Evolutionary conservation across 2,797 vertebrate genomes (phyloP).

Genomic region (Clarias fuscus): DNA sequence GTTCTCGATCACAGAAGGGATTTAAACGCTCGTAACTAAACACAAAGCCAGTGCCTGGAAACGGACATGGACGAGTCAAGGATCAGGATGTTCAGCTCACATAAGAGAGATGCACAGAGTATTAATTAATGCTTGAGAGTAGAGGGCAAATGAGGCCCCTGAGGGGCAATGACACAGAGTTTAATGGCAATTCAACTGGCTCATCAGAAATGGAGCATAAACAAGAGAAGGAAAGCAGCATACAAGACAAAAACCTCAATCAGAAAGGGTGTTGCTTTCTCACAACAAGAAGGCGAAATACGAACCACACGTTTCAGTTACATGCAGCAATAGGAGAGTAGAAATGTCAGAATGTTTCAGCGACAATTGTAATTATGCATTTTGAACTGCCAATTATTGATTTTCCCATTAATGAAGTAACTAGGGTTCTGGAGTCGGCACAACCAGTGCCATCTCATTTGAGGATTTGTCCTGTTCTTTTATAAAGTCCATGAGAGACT

Average conservation of each 20-base stretch:
- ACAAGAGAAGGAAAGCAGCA: slow-evolving; percentile 10
- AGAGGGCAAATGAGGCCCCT: slow-evolving; percentile 1
- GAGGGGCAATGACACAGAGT: slow-evolving; percentile 11
- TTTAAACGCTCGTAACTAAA: slow-evolving; percentile 6
- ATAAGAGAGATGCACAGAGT: slow-evolving; percentile 6
- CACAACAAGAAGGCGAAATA: not conserved
- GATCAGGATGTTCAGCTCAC: slow-evolving; percentile 5
- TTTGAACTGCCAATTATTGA: too few species aligned
- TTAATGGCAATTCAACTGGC: not conserved
- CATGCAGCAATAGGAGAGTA: not conserved
- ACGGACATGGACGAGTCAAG: not conserved
- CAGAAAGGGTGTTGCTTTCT: not conserved
- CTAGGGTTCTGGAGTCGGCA: too few species aligned
- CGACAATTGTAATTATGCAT: not conserved
- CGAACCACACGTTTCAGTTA: not conserved
- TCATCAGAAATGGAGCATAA: not conserved
- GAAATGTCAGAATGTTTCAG: too few species aligned
- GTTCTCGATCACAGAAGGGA: not conserved
- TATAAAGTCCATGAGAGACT: too few species aligned
- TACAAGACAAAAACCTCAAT: not conserved
- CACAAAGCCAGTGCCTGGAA: slow-evolving; percentile 12
- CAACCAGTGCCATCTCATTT: too few species aligned
- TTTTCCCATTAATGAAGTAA: too few species aligned
- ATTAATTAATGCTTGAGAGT: not conserved
- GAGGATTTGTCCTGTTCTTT: too few species aligned